Evolutionary conservation across 2,113 vertebrate species (phyloP), one percentile per base, ranked within the genome.

Genomic region (Rhinopomastus cyanomelas): DNA sequence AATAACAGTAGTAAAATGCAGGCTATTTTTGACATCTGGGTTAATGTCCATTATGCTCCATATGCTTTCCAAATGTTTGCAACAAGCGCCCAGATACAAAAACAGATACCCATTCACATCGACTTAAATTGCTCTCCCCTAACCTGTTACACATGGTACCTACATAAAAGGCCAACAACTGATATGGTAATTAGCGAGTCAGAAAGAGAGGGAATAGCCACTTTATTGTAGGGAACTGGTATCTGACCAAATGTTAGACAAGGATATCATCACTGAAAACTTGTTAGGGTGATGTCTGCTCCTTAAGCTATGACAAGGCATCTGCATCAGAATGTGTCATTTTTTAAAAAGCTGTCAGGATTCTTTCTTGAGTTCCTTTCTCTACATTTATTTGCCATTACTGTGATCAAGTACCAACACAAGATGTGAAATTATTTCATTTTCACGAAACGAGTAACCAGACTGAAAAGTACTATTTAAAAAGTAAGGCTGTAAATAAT

Each of bases 51-150:
- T 97, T 96, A 95, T 69, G 72, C 93, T 96, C 97, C 98, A 98
- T 98, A 97, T 98, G 98, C 94, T 97, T 97, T 95, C 97, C 98
- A 98, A 98, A 98, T 98, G 98, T 98, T 97, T 95, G 94, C 96
- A 95, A 89, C 95, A 94, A 96, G 96, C 94, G 95, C 96, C 92
- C 96, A 96, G 96, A 96, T 95, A 96, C 94, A 97, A 96, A 97
- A 97, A 97, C 96, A 98, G 97, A 98, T 97, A 97, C 94, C 93
- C 97, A 97, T 97, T 98, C 96, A 97, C 95, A 77, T 81, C 78
- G 82, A 94, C 79, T 84, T 85, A 84, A 93, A 97, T 91, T 96
- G 95, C 94, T 95, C 83, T 90, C 94, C 95, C 81, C 94, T 95
- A 95, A 97, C 96, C 69, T 87, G 74, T 88, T 93, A 80, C 96